Evolutionary conservation across 2,113 vertebrate species (phyloP).

Genomic region (Typhlomys cinereus): DNA sequence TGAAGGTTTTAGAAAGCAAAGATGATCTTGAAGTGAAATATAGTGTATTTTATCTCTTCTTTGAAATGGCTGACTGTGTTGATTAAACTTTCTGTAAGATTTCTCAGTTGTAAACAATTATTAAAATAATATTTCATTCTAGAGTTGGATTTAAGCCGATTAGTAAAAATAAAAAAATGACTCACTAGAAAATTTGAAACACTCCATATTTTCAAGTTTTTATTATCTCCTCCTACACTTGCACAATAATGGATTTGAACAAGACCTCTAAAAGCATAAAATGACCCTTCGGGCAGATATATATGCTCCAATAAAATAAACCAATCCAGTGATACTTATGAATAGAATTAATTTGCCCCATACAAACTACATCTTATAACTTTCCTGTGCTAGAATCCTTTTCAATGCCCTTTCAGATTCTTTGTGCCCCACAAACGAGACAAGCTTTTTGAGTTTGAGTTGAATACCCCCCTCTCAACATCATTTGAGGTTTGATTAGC

Average conservation of each 20-base stretch:
- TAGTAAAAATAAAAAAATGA: slow-evolving; percentile 70
- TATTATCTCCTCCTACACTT: neutral
- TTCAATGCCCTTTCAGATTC: neutral
- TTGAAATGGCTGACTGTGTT: neutral
- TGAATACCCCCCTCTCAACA: neutral
- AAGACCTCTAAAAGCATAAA: neutral
- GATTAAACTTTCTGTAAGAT: slow-evolving; percentile 47
- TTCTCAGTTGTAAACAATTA: slow-evolving; percentile 58
- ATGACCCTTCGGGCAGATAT: neutral
- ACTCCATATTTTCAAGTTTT: slow-evolving; percentile 42
- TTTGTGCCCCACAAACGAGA: neutral
- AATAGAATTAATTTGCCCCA: neutral
- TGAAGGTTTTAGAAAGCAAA: slow-evolving; percentile 28
- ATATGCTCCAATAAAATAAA: neutral
- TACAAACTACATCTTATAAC: neutral
- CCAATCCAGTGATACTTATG: neutral
- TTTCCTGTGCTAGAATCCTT: neutral
- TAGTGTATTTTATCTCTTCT: neutral
- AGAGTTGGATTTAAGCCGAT: slow-evolving; percentile 48
- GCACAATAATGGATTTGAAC: slow-evolving; percentile 15
- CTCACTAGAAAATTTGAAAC: slow-evolving; percentile 52
- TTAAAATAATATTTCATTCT: slow-evolving; percentile 59
- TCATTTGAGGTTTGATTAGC: neutral
- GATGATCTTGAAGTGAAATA: slow-evolving; percentile 37
- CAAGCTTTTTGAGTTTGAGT: neutral